Evolutionary conservation across 2,113 vertebrate genomes (phyloP).

Genomic region (Cyprinodon brontotheroides): DNA sequence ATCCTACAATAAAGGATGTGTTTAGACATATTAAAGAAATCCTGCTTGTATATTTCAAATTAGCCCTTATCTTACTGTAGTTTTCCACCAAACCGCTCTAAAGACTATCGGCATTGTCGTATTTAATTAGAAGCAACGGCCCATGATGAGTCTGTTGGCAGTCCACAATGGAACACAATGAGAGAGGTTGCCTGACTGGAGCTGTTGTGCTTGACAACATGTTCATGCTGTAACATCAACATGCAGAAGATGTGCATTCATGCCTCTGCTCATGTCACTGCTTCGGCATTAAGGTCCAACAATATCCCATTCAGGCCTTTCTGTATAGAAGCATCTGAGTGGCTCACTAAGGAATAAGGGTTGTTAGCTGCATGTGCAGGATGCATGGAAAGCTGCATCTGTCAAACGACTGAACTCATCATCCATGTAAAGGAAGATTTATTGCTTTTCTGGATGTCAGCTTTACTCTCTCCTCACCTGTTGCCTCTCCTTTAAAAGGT

Average conservation of each 20-base stretch:
- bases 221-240: slow-evolving; percentile 35
- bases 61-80: background rate
- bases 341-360: slow-evolving; percentile 16
- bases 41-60: background rate
- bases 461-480: background rate
- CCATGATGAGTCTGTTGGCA: slow-evolving; percentile 28
- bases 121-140: slow-evolving; percentile 39
- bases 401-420: background rate
- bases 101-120: slow-evolving; percentile 29
- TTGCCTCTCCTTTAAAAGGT: background rate
- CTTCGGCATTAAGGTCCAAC: slow-evolving; percentile 29
- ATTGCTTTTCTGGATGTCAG: slow-evolving; percentile 17
- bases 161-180: slow-evolving; percentile 45
- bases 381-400: background rate
- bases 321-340: slow-evolving; percentile 8
- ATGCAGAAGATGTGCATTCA: slow-evolving; percentile 42
- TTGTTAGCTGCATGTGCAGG: slow-evolving; percentile 13
- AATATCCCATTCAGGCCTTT: slow-evolving; percentile 50
- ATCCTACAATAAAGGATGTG: background rate
- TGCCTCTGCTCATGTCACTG: slow-evolving; percentile 47
- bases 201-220: slow-evolving; percentile 51
- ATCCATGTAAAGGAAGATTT: background rate
- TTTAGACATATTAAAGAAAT: background rate
- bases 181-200: slow-evolving; percentile 51
- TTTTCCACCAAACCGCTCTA: background rate